phyloP scores from a whole-genome alignment of 1,140 invertebrate genomes.

The Liolophura sinensis region DNA sequence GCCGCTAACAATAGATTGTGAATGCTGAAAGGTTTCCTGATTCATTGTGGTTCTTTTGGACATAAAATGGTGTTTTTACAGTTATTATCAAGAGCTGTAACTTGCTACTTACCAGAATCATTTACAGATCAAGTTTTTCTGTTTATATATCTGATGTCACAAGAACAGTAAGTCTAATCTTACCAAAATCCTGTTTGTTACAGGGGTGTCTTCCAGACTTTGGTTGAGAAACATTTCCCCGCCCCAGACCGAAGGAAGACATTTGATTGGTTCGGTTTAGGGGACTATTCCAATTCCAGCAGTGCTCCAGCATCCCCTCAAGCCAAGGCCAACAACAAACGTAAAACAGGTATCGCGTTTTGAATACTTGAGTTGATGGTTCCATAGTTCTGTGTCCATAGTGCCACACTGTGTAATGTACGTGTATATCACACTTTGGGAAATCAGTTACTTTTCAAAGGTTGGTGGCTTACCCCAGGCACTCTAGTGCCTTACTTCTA shows the following conservation, averaged over 20 bases:
- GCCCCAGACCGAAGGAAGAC: constrained; percentile 85
- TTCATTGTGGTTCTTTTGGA: no score
- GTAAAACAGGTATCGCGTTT: constrained; percentile 42
- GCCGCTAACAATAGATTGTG: no score
- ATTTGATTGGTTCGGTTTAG: constrained; percentile 78
- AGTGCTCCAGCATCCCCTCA: constrained; percentile 22
- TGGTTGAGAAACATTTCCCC: constrained; percentile 97
- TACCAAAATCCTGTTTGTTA: constrained; percentile 28
- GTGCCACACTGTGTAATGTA: not conserved
- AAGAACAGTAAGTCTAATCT: not conserved
- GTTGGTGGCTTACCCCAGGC: no score
- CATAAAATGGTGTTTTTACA: no score
- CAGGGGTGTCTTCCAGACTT: constrained; percentile 85
- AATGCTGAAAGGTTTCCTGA: no score
- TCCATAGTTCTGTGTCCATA: not conserved
- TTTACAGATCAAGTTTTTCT: no score
- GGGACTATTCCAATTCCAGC: constrained; percentile 25
- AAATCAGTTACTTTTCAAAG: no score
- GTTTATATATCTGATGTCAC: no score
- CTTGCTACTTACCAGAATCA: no score
- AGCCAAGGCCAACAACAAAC: constrained; percentile 33
- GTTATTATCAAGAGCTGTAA: no score
- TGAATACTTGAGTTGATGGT: not conserved
- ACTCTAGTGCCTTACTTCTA: no score
- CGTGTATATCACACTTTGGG: no score